These are phyloP conservation scores for Synanceia verrucosa DNA, from an alignment of 2,797 vertebrate genomes.

Conservation along the genomic window DNA sequence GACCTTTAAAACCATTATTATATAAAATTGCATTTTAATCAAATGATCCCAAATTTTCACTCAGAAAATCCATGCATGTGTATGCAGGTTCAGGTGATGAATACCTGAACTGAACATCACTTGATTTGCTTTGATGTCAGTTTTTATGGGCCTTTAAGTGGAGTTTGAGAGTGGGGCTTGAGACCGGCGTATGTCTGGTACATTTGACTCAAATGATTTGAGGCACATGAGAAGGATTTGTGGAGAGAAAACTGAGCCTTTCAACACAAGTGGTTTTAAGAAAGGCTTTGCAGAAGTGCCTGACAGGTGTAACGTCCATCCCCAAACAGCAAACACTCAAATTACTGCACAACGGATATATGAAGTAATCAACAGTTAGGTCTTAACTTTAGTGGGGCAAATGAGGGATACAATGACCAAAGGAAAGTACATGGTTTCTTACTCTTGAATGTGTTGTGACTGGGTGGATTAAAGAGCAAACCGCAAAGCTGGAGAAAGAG, in stretches of 20 bases:
- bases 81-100: background rate
- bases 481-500: slow-evolving; percentile 51
- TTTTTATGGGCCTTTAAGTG: background rate
- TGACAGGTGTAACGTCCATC: slow-evolving; percentile 36
- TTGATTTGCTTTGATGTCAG: background rate
- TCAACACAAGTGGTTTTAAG: slow-evolving; percentile 21
- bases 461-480: slow-evolving; percentile 47
- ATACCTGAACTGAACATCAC: background rate
- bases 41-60: background rate
- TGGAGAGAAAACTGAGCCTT: slow-evolving; percentile 26
- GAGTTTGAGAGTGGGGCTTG: background rate
- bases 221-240: slow-evolving; percentile 17
- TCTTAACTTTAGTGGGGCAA: slow-evolving; percentile 6
- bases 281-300: slow-evolving; percentile 26
- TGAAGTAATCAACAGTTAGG: slow-evolving; percentile 29
- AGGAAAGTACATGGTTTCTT: slow-evolving; percentile 40
- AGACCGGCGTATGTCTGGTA: slow-evolving; percentile 24
- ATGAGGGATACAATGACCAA: slow-evolving; percentile 11
- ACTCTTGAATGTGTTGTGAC: slow-evolving; percentile 18
- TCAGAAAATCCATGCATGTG: background rate
- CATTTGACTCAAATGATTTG: slow-evolving; percentile 3
- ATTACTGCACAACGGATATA: slow-evolving; percentile 10
- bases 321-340: slow-evolving; percentile 24
- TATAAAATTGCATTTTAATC: too few relatives aligned
- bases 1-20: background rate